A percentile compares a stretch with the other conserved stretches of the same genome.
Conservation (phyloP, 2,888 invertebrate species). For the Zaprionus obscuricornis region DNA sequence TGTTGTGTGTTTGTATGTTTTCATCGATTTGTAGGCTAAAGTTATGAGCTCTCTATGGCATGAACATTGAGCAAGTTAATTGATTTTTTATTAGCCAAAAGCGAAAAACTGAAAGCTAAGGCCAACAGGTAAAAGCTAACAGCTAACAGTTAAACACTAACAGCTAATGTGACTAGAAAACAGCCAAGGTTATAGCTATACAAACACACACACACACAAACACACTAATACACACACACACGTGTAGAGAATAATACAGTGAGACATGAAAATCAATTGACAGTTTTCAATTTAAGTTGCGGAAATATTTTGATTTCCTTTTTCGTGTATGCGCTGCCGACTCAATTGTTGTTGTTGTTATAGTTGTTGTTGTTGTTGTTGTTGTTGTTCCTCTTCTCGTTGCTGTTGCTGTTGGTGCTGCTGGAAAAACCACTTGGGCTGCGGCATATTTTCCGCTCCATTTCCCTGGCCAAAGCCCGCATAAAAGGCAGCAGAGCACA, state of each 20-base stretch:
- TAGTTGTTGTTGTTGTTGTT: background rate
- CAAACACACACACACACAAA: background rate
- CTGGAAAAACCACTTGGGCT: constrained; percentile 26
- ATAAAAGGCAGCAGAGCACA: no score
- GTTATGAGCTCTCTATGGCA: constrained; percentile 34
- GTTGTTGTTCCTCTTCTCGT: no score
- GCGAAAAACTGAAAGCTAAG: constrained; percentile 1
- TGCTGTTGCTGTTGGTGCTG: background rate
- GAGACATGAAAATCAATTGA: constrained; percentile 58
- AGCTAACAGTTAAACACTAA: constrained; percentile 7
- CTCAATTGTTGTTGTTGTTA: constrained; percentile 35
- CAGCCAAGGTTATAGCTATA: constrained; percentile 1
- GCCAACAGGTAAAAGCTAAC: constrained; percentile 11
- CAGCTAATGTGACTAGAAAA: constrained; percentile 4
- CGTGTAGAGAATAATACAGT: no score
- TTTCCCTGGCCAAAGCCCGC: constrained; percentile 55
- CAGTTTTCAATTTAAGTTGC: constrained; percentile 76
- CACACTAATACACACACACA: background rate
- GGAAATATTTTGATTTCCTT: constrained; percentile 70
- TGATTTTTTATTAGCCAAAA: constrained; percentile 69
- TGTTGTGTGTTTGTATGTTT: background rate
- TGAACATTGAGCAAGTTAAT: constrained; percentile 61
- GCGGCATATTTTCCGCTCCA: constrained; percentile 74
- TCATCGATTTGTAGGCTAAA: constrained; percentile 40
- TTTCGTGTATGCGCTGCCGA: constrained; percentile 9